Conservation (phyloP, 2,113 vertebrate genomes). For the Amblyornis subalaris region DNA sequence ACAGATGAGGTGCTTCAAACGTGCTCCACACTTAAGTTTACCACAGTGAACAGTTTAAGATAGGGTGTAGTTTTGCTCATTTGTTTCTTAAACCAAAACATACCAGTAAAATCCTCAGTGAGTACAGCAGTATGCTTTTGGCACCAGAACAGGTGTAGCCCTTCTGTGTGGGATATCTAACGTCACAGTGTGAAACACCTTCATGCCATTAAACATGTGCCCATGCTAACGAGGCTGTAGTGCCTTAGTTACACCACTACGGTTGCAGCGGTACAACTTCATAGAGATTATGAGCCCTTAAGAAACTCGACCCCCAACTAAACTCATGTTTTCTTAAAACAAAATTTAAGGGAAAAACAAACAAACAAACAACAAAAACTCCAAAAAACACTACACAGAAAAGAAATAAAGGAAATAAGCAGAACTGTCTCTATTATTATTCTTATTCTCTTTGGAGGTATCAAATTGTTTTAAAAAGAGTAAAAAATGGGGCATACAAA, state of each 20-base stretch:
- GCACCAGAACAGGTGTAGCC: not conserved
- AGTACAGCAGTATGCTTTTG: not conserved
- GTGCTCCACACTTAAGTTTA: not conserved
- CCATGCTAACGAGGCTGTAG: not conserved
- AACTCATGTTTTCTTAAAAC: not conserved
- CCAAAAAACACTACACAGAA: not conserved
- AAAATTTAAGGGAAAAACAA: not conserved
- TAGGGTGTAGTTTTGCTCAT: not conserved
- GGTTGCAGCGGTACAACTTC: not conserved
- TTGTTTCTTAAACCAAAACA: not conserved
- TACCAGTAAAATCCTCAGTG: not conserved
- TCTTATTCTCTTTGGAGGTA: slow-evolving; percentile 36
- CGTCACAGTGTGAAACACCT: not conserved
- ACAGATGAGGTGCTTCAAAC: not conserved
- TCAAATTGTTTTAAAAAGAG: slow-evolving; percentile 23
- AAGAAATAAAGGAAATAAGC: slow-evolving; percentile 55
- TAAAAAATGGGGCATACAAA: slow-evolving; percentile 43
- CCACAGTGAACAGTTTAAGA: not conserved
- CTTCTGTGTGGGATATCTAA: not conserved
- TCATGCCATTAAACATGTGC: not conserved
- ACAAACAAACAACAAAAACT: not conserved
- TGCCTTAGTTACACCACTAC: not conserved
- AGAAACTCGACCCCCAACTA: not conserved
- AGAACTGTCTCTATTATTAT: slow-evolving; percentile 48
- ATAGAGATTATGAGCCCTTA: not conserved